Evolutionary conservation across 2,888 invertebrate species (phyloP), one percentile per base, ranked within the genome.

Genomic region (Lasioglossum vierecki): DNA sequence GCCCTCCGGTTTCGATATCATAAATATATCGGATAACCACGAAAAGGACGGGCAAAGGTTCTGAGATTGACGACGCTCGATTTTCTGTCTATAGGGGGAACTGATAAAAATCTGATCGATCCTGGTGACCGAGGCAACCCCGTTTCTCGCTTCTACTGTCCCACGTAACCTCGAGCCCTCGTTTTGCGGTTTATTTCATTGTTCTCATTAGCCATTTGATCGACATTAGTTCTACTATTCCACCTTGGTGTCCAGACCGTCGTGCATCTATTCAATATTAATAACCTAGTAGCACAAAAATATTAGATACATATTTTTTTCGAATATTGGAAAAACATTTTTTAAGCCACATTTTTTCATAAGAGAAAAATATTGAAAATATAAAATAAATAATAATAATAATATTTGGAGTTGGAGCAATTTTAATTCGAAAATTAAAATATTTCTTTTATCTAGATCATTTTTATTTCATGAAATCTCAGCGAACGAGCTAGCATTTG

Each of bases 11-110:
- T 79, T 79, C 77, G 68, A 74, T 83, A 77, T 68, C 79, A 77
- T 83, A 80, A 80, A 85, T 73, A 83, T 72, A 76, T 49, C 75
- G 35, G 68, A 60, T 60, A 68, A 68, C 46, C 72, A 63, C n/a
- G 72, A n/a, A n/a, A 39, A 73, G 71, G 57, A 46, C n/a, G 41
- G 26, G 39, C 30, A 39, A 41, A 39, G 53, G 72, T 30, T 44
- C 44, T 35, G 39, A 41, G 35, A 66, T 83, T 73, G 76, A 83
- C 76, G 72, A 72, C 71, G 46, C 22, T 53, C 49, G 53, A 76
- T 73, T 72, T 49, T 26, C 53, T 13, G 71, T 44, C 22, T 44
- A 53, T 44, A 72, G n/a, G 44, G 72, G 53, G 26, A 66, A 57
- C 46, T 53, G 57, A 71, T 68, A 68, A 57, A 74, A 53, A 44